Percentiles rank a stretch among this genome's conserved stretches.
Evolutionary conservation across 1,140 invertebrate species (phyloP).

Genomic region (Laodelphax striatellus): DNA sequence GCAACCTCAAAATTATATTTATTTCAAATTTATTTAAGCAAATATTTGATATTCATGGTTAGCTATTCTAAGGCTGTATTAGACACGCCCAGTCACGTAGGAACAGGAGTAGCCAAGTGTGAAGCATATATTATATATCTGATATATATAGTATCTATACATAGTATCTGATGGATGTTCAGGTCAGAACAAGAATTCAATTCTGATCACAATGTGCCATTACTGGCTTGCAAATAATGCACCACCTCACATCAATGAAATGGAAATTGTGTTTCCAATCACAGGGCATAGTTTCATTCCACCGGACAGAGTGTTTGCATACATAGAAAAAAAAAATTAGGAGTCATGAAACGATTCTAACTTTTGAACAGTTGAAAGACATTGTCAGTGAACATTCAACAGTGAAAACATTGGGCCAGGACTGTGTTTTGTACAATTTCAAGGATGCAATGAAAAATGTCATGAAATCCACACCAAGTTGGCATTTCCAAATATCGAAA

Average conservation of each 20-base stretch:
- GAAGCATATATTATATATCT: too few relatives aligned
- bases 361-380: neutral
- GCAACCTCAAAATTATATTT: too few relatives aligned
- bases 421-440: neutral
- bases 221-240: slow-evolving; percentile 21
- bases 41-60: too few relatives aligned
- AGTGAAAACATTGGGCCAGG: neutral
- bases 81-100: too few relatives aligned
- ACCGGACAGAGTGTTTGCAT: slow-evolving; percentile 26
- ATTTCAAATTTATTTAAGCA: too few relatives aligned
- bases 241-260: slow-evolving; percentile 17
- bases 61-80: too few relatives aligned
- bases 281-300: slow-evolving; percentile 25
- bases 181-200: slow-evolving; percentile 28
- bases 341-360: neutral
- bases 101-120: too few relatives aligned
- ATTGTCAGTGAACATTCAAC: neutral
- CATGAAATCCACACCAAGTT: neutral
- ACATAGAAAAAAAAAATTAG: slow-evolving; percentile 19
- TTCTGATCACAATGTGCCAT: slow-evolving; percentile 21
- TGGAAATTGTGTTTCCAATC: slow-evolving; percentile 24
- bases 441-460: neutral
- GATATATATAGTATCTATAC: too few relatives aligned
- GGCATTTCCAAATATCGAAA: neutral
- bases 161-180: slow-evolving; percentile 23